Evolutionary conservation across 2,113 vertebrate species (phyloP).

Genomic region (Hassar affinis): DNA sequence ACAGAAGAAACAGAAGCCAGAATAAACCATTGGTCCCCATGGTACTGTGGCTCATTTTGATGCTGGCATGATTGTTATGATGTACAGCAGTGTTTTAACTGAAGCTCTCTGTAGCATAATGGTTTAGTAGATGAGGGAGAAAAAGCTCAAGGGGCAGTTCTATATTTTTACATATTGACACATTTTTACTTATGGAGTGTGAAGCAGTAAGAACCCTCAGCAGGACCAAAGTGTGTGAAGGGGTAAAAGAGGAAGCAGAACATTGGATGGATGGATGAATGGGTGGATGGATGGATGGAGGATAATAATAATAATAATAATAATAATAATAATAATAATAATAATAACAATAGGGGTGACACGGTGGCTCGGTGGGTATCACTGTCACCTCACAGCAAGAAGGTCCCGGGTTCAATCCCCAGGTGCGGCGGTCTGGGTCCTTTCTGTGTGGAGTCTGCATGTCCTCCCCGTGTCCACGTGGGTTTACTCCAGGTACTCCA

Average conservation of each 20-base stretch:
- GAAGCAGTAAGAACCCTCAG: not conserved
- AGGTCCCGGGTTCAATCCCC: too few species aligned
- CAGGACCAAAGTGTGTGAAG: not conserved
- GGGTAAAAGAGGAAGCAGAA: too few species aligned
- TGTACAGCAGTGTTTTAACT: conserved; percentile 26
- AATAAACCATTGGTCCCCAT: not conserved
- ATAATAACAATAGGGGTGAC: too few species aligned
- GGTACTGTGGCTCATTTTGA: not conserved
- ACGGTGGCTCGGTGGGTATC: too few species aligned
- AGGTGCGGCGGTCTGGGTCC: too few species aligned
- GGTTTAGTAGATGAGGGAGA: conserved; percentile 14
- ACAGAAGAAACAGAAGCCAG: conserved; percentile 15
- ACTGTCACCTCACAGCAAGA: too few species aligned
- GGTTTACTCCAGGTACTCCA: too few species aligned
- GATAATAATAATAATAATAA: too few species aligned
- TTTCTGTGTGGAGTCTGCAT: too few species aligned
- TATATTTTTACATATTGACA: conserved; percentile 46
- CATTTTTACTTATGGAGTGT: conserved; percentile 24
- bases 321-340: too few species aligned
- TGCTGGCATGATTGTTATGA: not conserved
- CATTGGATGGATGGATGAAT: not conserved
- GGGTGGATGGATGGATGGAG: not conserved
- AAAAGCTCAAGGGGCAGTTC: conserved; percentile 13
- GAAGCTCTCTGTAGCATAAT: conserved; percentile 32
- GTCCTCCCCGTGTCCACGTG: too few species aligned